phyloP scores from a whole-genome alignment of 2,797 vertebrate genomes.

The Gallirallus australis region DNA sequence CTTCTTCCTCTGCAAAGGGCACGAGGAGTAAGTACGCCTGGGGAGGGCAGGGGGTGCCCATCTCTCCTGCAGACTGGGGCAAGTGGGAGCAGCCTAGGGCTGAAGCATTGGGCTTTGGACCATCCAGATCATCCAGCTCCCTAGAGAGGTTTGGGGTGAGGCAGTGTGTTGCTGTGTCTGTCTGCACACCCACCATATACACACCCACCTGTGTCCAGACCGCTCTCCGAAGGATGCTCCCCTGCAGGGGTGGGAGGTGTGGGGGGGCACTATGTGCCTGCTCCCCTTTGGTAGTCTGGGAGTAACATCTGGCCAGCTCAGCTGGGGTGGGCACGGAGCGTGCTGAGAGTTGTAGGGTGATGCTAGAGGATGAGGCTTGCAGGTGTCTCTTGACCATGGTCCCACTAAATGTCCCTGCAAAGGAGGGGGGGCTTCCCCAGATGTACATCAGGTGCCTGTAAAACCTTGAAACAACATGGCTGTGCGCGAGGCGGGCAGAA shows the following conservation, averaged over 20 bases:
- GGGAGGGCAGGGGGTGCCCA: background rate
- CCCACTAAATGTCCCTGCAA: background rate
- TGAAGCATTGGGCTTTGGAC: background rate
- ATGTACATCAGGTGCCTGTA: too few relatives aligned
- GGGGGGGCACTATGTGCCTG: rapidly evolving
- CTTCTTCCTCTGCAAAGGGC: slow-evolving; percentile 95
- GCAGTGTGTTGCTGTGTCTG: rapidly evolving
- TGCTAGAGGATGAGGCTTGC: background rate
- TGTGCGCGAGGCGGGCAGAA: rapidly evolving
- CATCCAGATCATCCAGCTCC: background rate
- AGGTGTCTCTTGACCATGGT: background rate
- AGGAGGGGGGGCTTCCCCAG: background rate
- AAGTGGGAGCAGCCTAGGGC: background rate
- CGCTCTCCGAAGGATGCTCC: rapidly evolving
- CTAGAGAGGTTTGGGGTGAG: background rate
- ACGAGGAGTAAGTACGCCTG: slow-evolving; percentile 91
- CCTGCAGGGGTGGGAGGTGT: rapidly evolving
- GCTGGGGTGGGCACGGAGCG: background rate
- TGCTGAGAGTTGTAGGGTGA: rapidly evolving
- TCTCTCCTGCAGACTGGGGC: background rate
- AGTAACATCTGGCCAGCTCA: background rate
- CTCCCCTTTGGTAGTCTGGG: background rate
- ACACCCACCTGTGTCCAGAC: background rate
- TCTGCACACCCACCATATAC: background rate
- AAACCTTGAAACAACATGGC: background rate